Evolutionary conservation across 2,113 vertebrate species (phyloP).

Genomic region (Butorides virescens): DNA sequence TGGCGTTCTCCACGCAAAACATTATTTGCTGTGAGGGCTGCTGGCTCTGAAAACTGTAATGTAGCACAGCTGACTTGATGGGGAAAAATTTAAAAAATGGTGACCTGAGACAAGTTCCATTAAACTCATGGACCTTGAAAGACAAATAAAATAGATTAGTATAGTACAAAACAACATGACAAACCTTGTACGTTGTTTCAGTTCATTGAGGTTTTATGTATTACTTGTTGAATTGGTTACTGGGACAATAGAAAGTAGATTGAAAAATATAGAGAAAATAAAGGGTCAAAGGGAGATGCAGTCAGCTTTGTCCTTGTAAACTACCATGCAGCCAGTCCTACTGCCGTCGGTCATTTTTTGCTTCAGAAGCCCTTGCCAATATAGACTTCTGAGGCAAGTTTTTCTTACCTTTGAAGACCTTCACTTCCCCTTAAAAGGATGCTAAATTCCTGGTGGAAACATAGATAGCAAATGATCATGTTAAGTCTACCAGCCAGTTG

Average conservation of each 20-base stretch:
- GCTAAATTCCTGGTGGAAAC: background rate
- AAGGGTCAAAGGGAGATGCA: background rate
- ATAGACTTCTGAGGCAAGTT: background rate
- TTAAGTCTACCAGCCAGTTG: background rate
- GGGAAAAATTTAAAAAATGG: background rate
- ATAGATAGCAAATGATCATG: background rate
- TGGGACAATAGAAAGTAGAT: background rate
- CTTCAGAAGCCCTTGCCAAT: background rate
- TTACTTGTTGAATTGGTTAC: slow-evolving; percentile 1
- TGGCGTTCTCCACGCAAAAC: background rate
- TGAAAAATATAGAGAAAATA: background rate
- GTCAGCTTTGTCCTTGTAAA: slow-evolving; percentile 11
- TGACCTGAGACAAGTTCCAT: background rate
- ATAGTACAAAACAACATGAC: background rate
- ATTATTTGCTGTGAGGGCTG: background rate
- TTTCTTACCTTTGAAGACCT: background rate
- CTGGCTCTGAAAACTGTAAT: background rate
- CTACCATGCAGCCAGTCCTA: background rate
- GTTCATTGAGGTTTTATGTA: background rate
- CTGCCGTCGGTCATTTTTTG: background rate
- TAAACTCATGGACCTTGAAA: slow-evolving; percentile 32
- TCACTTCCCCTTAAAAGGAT: background rate
- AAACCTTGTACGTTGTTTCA: background rate
- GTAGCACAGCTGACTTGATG: background rate
- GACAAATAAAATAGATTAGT: background rate